Evolutionary conservation across 2,888 invertebrate species (phyloP).

Genomic region (Hirtodrosophila trivittata): DNA sequence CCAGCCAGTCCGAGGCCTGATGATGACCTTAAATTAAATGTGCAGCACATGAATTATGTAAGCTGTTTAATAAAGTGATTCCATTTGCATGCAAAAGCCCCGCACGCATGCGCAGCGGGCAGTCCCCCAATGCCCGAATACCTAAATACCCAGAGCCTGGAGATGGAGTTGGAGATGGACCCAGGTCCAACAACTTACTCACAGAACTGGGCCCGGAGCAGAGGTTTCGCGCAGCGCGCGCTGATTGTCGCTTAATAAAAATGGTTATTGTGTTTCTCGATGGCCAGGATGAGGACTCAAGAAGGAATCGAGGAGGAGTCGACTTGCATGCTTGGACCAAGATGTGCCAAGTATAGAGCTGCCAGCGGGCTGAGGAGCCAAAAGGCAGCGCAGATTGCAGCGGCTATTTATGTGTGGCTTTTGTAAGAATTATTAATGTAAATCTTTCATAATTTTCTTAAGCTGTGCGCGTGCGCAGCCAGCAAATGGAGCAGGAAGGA

Average conservation of each 20-base stretch:
- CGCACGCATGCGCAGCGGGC: slow-evolving; percentile 78
- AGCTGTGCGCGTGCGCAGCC: slow-evolving; percentile 77
- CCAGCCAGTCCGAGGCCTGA: not conserved
- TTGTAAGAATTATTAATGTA: slow-evolving; percentile 81
- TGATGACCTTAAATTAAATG: slow-evolving; percentile 82
- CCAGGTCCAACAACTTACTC: slow-evolving; percentile 45
- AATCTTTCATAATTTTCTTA: slow-evolving; percentile 81
- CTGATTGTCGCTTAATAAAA: slow-evolving; percentile 80
- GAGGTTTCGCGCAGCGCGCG: slow-evolving; percentile 63
- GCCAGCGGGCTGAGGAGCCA: not conserved
- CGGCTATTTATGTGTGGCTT: slow-evolving; percentile 79
- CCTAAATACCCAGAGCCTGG: slow-evolving; percentile 17
- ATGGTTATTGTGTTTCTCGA: slow-evolving; percentile 74
- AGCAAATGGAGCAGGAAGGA: slow-evolving; percentile 1
- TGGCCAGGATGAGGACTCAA: slow-evolving; percentile 11
- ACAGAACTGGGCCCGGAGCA: slow-evolving; percentile 40
- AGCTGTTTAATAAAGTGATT: slow-evolving; percentile 82
- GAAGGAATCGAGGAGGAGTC: not conserved
- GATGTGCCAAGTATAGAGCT: no score
- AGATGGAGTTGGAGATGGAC: slow-evolving; percentile 24
- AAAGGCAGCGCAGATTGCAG: slow-evolving; percentile 48
- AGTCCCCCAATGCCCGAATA: slow-evolving; percentile 36
- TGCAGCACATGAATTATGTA: slow-evolving; percentile 82
- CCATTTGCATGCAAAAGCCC: slow-evolving; percentile 80
- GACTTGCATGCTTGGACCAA: not conserved